Evolutionary conservation across 1,140 invertebrate species (phyloP).

Genomic region (Aethina tumida): DNA sequence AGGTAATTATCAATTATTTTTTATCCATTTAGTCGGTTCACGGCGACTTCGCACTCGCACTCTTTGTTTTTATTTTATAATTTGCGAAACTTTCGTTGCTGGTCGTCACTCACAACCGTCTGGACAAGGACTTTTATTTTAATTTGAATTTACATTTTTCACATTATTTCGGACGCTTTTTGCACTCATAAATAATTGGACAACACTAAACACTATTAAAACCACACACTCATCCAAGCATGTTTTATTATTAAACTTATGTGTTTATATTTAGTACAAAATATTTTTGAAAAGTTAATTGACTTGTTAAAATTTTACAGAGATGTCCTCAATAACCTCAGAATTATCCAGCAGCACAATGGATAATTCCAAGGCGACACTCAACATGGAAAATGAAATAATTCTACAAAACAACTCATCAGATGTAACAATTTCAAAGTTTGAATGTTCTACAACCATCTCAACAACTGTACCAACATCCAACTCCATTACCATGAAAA

Average conservation of each 20-base stretch:
- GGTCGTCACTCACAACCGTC: slow-evolving; percentile 20
- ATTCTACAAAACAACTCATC: slow-evolving; percentile 21
- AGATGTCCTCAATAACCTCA: slow-evolving; percentile 23
- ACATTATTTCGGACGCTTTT: not conserved
- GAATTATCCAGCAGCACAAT: slow-evolving; percentile 7
- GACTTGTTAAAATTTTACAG: slow-evolving; percentile 20
- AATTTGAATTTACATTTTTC: not conserved
- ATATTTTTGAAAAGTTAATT: slow-evolving; percentile 11
- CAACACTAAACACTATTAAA: too few relatives aligned
- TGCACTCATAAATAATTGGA: not conserved
- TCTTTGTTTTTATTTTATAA: slow-evolving; percentile 12
- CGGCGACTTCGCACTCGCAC: not conserved
- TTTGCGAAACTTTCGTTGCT: slow-evolving; percentile 11
- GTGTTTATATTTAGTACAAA: slow-evolving; percentile 3
- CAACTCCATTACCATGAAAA: slow-evolving; percentile 14
- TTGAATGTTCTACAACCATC: slow-evolving; percentile 8
- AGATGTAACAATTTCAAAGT: slow-evolving; percentile 24
- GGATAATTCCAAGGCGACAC: slow-evolving; percentile 14
- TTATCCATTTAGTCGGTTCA: slow-evolving; percentile 9
- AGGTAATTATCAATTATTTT: slow-evolving; percentile 18
- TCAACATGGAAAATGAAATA: slow-evolving; percentile 13
- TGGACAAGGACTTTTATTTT: slow-evolving; percentile 14
- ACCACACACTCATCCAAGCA: too few relatives aligned
- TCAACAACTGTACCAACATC: slow-evolving; percentile 3
- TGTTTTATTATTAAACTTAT: too few relatives aligned